phyloP scores from a whole-genome alignment of 64 coral and sea anemone genomes.

The Dendrophyllia cribrosa region DNA sequence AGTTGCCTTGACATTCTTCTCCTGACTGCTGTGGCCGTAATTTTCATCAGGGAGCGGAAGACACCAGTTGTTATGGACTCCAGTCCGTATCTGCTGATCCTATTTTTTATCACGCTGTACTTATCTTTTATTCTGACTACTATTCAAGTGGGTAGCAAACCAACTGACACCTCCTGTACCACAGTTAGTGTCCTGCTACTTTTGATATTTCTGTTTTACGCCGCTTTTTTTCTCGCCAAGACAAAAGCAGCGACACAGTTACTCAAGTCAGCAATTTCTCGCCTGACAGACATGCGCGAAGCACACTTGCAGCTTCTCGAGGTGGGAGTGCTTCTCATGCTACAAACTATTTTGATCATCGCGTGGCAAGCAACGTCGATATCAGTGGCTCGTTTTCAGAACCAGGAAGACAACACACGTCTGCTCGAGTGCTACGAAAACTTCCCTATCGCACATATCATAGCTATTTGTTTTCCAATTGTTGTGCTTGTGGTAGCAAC shows the following conservation, averaged over 20 bases:
- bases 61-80: conserved; percentile 78
- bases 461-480: conserved; percentile 70
- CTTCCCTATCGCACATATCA: conserved; percentile 57
- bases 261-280: conserved; percentile 62
- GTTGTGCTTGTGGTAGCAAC: conserved; percentile 77
- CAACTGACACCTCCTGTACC: conserved; percentile 65
- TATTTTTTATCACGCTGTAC: conserved; percentile 66
- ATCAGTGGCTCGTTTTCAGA: conserved; percentile 54
- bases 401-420: conserved; percentile 67
- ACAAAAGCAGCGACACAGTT: conserved; percentile 63
- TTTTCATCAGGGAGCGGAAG: conserved; percentile 31
- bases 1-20: conserved; percentile 65
- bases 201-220: conserved; percentile 56
- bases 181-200: conserved; percentile 35
- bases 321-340: conserved; percentile 25
- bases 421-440: conserved; percentile 73
- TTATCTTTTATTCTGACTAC: conserved; percentile 65
- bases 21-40: conserved; percentile 23
- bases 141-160: conserved; percentile 49
- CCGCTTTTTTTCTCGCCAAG: conserved; percentile 77
- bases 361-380: conserved; percentile 58
- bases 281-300: conserved; percentile 24
- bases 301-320: conserved; percentile 44
- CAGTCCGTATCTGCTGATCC: conserved; percentile 21
- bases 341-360: conserved; percentile 73